Conservation (phyloP, 2,113 vertebrate species). For the Chiloscyllium plagiosum region DNA sequence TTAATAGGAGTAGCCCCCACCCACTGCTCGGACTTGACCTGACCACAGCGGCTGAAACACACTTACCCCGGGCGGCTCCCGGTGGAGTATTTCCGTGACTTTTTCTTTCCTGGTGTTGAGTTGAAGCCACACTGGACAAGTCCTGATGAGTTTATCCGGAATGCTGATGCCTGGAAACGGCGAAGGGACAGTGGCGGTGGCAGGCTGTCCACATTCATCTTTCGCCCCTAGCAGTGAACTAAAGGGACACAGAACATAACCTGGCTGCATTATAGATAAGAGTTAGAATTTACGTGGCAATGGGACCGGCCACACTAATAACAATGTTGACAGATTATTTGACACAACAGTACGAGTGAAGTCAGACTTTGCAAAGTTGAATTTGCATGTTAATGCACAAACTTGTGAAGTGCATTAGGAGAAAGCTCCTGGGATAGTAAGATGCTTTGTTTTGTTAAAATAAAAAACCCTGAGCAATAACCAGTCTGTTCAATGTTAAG, state of each 20-base stretch:
- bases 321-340: neutral
- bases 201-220: conserved; percentile 37
- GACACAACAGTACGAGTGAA: neutral
- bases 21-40: neutral
- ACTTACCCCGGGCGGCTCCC: conserved; percentile 74
- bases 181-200: neutral
- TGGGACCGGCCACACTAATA: neutral
- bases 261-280: neutral
- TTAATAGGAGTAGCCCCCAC: neutral
- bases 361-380: neutral
- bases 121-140: conserved; percentile 75
- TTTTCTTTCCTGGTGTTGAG: conserved; percentile 60
- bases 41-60: neutral
- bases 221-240: conserved; percentile 45
- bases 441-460: neutral
- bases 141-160: conserved; percentile 74
- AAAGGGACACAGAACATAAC: conserved; percentile 38
- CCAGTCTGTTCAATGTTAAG: neutral
- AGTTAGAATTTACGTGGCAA: neutral
- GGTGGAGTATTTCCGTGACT: conserved; percentile 57
- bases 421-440: neutral
- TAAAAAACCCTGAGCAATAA: neutral
- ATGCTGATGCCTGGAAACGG: conserved; percentile 58
- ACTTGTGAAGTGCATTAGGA: neutral
- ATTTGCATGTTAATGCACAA: neutral